Evolutionary conservation across 2,797 vertebrate genomes (phyloP), one percentile per base, ranked within the genome.

Genomic region (Antennarius maculatus): DNA sequence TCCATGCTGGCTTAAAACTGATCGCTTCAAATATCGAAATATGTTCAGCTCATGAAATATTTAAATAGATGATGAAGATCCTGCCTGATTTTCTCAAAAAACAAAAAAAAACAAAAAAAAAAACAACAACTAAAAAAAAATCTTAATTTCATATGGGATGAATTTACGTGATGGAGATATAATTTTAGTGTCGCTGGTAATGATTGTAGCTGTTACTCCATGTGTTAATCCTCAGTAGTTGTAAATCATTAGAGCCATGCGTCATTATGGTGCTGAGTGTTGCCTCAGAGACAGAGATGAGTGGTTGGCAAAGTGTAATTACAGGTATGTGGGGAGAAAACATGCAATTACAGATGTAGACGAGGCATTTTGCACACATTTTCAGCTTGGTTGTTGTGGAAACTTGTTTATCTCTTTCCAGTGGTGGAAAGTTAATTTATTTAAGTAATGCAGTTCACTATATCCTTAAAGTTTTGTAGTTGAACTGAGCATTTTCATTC

Each of bases 341-440:
- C 89, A 90, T 90, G 83, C 74, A 87, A 92, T 92, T 92, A 91
- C 77, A 79, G 79, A 85, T 88, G 89, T 87, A 87, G 78, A 87
- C 77, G 66, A 81, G 86, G 80, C 84, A 70, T 73, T 89, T 84
- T 85, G 84, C 71, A 80, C 81, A 77, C 75, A 87, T 88, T 85
- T 86, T 51, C 72, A 76, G 71, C 73, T 58, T 15, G 42, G 43
- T 37, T 76, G 74, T 72, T 56, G 66, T 54, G 67, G 60, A 69
- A 57, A 68, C 72, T 71, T 68, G 71, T 81, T 77, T 74, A 82
- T 57, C 41, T 70, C 12, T 51, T 39, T 17, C 49, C 23, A n/a
- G 50, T 28, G 46, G 37, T 71, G n/a, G 34, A 72, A 65, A 60
- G 16, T 57, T 43, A 2, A 61, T 76, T 79, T 61, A 74, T 42